phyloP scores from a whole-genome alignment of 2,888 invertebrate species.

The Synanthedon formicaeformis region DNA sequence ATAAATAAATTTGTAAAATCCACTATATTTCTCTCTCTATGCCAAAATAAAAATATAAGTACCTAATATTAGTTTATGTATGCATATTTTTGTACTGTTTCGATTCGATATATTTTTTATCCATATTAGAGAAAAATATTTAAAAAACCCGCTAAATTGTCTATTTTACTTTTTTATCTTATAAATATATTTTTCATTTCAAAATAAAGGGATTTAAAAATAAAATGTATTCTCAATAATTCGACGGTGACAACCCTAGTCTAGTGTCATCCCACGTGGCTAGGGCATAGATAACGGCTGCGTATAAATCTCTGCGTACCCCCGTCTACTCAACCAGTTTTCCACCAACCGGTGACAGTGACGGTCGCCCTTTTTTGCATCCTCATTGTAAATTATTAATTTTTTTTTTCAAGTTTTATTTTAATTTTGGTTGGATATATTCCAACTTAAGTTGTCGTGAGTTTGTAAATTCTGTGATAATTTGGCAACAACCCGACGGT shows the following conservation, averaged over 20 bases:
- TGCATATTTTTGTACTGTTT: too few species aligned
- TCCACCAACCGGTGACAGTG: constrained; percentile 18
- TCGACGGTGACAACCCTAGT: background rate
- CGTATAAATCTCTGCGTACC: background rate
- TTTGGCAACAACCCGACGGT: constrained; percentile 63
- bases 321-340: constrained; percentile 30
- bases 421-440: background rate
- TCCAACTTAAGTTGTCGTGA: background rate
- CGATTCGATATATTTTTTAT: too few species aligned
- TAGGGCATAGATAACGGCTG: background rate
- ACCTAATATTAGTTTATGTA: too few species aligned
- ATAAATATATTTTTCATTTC: too few species aligned
- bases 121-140: too few species aligned
- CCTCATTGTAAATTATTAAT: background rate
- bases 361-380: background rate
- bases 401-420: background rate
- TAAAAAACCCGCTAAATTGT: too few species aligned
- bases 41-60: too few species aligned
- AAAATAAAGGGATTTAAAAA: too few species aligned
- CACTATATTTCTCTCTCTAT: too few species aligned
- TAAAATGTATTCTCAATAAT: too few species aligned
- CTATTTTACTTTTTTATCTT: too few species aligned
- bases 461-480: constrained; percentile 4
- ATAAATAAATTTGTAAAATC: too few species aligned
- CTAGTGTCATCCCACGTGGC: background rate